Percentiles rank a stretch among this genome's conserved stretches.
These are phyloP conservation scores for Calephelis virginiensis DNA, from an alignment of 1,140 invertebrate species.

Conservation along the genomic window DNA sequence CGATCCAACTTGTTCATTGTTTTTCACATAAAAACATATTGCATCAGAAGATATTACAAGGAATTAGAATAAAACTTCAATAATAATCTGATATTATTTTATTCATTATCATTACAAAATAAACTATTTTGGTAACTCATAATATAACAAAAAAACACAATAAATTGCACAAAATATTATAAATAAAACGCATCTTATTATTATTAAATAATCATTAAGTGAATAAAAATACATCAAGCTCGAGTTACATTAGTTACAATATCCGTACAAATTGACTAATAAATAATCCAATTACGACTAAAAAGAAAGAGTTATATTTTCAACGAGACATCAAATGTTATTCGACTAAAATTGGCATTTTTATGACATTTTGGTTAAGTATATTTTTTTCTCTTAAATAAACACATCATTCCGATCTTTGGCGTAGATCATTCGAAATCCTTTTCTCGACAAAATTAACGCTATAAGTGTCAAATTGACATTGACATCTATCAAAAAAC, in stretches of 20 bases:
- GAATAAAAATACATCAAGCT: constrained; percentile 38
- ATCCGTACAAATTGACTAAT: constrained; percentile 43
- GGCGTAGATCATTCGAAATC: too few relatives aligned
- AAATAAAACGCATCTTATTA: constrained; percentile 35
- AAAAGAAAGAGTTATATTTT: neutral
- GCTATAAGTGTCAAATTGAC: too few relatives aligned
- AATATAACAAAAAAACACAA: constrained; percentile 42
- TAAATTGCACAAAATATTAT: constrained; percentile 32
- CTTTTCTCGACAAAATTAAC: too few relatives aligned
- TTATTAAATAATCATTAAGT: constrained; percentile 33
- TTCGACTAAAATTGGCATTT: too few relatives aligned
- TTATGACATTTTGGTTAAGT: too few relatives aligned
- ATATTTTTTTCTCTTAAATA: too few relatives aligned
- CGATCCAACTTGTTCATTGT: too few relatives aligned
- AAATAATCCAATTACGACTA: neutral
- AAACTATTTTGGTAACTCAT: constrained; percentile 44
- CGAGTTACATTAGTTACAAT: constrained; percentile 33
- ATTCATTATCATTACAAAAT: constrained; percentile 30
- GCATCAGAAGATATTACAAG: too few relatives aligned
- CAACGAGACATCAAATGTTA: too few relatives aligned
- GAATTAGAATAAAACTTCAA: neutral
- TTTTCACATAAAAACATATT: too few relatives aligned
- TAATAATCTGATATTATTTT: constrained; percentile 11
- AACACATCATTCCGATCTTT: too few relatives aligned
- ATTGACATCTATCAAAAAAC: too few relatives aligned